Evolutionary conservation across 2,797 vertebrate genomes (phyloP).

Genomic region (Ceryle rudis): DNA sequence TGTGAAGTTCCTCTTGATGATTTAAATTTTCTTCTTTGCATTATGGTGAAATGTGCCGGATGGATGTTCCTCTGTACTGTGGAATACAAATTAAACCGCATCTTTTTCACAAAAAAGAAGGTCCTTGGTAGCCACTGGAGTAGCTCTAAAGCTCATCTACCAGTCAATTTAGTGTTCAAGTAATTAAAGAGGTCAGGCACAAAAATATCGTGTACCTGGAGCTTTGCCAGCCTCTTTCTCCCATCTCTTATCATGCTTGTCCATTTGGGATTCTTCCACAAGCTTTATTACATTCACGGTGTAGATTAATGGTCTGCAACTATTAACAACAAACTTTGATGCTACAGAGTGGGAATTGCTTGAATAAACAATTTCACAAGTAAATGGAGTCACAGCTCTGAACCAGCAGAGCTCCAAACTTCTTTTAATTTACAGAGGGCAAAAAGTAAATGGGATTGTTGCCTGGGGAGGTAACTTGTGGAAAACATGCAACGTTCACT

Average conservation of each 20-base stretch:
- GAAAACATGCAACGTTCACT: slow-evolving; percentile 20
- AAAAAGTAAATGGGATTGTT: slow-evolving; percentile 68
- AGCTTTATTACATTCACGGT: slow-evolving; percentile 64
- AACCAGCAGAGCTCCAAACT: slow-evolving; percentile 59
- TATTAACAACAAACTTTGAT: slow-evolving; percentile 73
- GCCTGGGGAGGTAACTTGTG: slow-evolving; percentile 49
- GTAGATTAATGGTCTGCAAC: slow-evolving; percentile 69
- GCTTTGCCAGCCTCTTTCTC: slow-evolving; percentile 52
- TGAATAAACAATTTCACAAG: slow-evolving; percentile 69
- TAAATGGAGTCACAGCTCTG: slow-evolving; percentile 60
- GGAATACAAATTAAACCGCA: not conserved
- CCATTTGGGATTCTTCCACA: slow-evolving; percentile 63
- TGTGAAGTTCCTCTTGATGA: not conserved
- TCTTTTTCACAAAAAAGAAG: not conserved
- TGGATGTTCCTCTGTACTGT: fast-evolving
- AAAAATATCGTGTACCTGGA: slow-evolving; percentile 45
- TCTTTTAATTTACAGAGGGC: slow-evolving; percentile 71
- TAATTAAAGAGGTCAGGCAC: slow-evolving; percentile 66
- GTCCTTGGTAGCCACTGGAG: not conserved
- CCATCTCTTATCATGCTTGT: slow-evolving; percentile 56
- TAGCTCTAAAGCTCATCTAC: slow-evolving; percentile 40
- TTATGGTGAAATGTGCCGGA: not conserved
- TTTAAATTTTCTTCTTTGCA: not conserved
- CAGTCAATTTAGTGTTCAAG: slow-evolving; percentile 14
- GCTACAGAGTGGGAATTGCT: slow-evolving; percentile 67